Evolutionary conservation across 2,797 vertebrate genomes (phyloP), one percentile per base, ranked within the genome.

Genomic region (Oreochromis mossambicus): DNA sequence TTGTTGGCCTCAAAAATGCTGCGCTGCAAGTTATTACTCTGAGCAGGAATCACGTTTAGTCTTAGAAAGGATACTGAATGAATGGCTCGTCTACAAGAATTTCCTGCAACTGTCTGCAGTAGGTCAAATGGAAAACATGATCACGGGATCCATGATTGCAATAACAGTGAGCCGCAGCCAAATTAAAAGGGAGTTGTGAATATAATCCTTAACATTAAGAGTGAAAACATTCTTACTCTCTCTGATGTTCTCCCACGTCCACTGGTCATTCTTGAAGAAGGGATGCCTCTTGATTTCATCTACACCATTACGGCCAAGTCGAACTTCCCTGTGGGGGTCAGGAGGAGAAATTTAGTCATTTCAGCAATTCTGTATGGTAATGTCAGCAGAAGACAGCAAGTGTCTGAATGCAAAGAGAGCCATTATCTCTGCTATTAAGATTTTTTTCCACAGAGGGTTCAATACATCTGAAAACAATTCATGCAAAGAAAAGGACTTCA

Each of bases 241-340:
- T 96, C 98, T 94, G 85, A 99, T 98, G 86, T 94, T 98, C 89
- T 98, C 98, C 98, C 98, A 99, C 12, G 98, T 97, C 99, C 98
- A 99, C 2, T 99, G 99, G 93, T 99, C 99, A 83, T 99, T 99
- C 96, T 98, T 99, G 94, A 99, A 99, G 96, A 99, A 99, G 43
- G 97, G 96, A 89, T 99, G 99, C 7, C 98, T 95, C 95, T 99
- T 99, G 92, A 99, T 99, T 94, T 99, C 99, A 85, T 98, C 98
- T 36, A 99, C 97, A 1, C 99, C 99, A 70, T 99, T 99, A 83
- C 98, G 96, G 9, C 99, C 99, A 52, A 99, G 96, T 83, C 99
- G 97, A 82, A 99, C 97, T 84, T 99, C 99, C 96, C 99, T 99
- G 91, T 77, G 6, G 38, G 73, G 36, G 46, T 58, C 14, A 77